Evolutionary conservation across 2,888 invertebrate species (phyloP).

Genomic region (Diloba caeruleocephala): DNA sequence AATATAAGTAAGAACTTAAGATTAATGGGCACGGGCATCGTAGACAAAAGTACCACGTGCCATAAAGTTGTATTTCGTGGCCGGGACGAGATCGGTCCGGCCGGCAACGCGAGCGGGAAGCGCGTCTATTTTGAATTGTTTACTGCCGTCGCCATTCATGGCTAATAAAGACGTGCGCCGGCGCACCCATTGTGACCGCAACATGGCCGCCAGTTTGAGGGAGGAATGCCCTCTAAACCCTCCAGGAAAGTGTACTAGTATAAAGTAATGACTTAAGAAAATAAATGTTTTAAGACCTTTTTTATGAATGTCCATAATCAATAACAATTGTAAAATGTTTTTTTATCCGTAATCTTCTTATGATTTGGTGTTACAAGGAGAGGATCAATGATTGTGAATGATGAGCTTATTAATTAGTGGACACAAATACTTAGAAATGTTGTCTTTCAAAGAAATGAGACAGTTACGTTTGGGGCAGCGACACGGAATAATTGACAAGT

Average conservation of each 20-base stretch:
- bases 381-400: background rate
- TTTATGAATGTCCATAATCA: no score
- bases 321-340: no score
- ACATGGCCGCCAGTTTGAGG: conserved; percentile 63
- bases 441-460: conserved; percentile 22
- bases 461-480: conserved; percentile 6
- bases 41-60: conserved; percentile 47
- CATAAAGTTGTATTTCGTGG: conserved; percentile 44
- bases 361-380: no score
- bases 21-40: conserved; percentile 32
- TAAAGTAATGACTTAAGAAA: conserved; percentile 35
- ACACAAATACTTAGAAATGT: conserved; percentile 19
- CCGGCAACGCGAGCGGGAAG: conserved; percentile 55
- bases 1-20: conserved; percentile 35
- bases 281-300: conserved; percentile 11
- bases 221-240: conserved; percentile 70
- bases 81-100: conserved; percentile 29
- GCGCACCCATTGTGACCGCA: conserved; percentile 69
- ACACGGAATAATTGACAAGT: conserved; percentile 35
- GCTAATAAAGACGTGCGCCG: conserved; percentile 72
- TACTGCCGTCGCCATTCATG: conserved; percentile 76
- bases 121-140: conserved; percentile 80
- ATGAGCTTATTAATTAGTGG: background rate
- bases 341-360: no score
- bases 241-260: conserved; percentile 46